Evolutionary conservation across 1,140 invertebrate genomes (phyloP).

Genomic region (Parapsyche elsis): DNA sequence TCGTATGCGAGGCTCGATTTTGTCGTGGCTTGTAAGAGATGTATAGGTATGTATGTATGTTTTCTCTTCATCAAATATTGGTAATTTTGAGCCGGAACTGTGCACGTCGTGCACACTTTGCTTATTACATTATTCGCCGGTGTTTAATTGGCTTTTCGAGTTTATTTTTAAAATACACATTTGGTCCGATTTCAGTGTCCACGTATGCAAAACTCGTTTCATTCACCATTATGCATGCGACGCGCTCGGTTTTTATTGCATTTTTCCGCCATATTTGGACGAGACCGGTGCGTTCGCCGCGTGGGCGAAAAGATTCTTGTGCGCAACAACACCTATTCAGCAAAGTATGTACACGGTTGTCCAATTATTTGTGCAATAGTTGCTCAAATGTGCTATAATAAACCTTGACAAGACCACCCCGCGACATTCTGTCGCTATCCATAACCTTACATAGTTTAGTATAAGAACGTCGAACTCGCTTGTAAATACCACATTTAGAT

Average conservation of each 20-base stretch:
- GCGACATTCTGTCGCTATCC: too few relatives aligned
- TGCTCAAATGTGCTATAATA: neutral
- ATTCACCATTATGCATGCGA: neutral
- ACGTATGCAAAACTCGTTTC: slow-evolving; percentile 1
- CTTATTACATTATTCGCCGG: too few relatives aligned
- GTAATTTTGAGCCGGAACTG: neutral
- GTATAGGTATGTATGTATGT: neutral
- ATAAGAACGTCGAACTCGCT: too few relatives aligned
- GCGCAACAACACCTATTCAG: neutral
- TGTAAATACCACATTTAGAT: too few relatives aligned
- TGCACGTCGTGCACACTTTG: too few relatives aligned
- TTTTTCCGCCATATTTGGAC: slow-evolving; percentile 4
- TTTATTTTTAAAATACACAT: too few relatives aligned
- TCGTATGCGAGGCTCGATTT: too few relatives aligned
- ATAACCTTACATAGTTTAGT: too few relatives aligned
- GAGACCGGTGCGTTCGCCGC: neutral
- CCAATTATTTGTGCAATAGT: slow-evolving; percentile 7
- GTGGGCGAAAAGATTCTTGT: neutral
- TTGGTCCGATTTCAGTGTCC: neutral
- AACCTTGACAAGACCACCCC: too few relatives aligned
- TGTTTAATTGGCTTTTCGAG: too few relatives aligned
- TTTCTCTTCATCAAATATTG: neutral
- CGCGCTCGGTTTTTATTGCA: neutral
- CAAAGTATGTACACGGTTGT: neutral
- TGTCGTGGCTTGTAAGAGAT: neutral